phyloP scores from a whole-genome alignment of 2,797 vertebrate genomes.

The Scyliorhinus canicula region DNA sequence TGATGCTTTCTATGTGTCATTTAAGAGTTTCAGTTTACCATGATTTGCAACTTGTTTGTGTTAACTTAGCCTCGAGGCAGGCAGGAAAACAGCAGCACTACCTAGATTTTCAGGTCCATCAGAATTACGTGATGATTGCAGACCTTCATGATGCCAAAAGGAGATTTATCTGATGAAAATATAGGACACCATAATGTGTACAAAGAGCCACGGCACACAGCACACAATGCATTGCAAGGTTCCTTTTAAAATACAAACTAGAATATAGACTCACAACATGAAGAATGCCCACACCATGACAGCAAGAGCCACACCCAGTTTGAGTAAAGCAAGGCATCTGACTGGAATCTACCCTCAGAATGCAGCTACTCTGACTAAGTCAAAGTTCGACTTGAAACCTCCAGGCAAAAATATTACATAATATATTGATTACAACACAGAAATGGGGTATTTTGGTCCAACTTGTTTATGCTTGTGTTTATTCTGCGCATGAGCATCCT shows the following conservation, averaged over 20 bases:
- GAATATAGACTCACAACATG: not conserved
- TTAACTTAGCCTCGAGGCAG: not conserved
- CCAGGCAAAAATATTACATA: too few species aligned
- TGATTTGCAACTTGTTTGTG: not conserved
- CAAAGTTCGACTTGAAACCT: too few species aligned
- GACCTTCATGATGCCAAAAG: not conserved
- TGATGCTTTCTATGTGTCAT: not conserved
- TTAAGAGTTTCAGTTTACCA: conserved; percentile 17
- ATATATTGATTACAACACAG: too few species aligned
- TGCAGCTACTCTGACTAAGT: too few species aligned
- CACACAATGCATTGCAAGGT: not conserved
- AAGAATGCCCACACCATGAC: not conserved
- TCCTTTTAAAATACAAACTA: not conserved
- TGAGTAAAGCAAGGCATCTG: not conserved
- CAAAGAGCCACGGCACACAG: not conserved
- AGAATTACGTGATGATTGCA: not conserved
- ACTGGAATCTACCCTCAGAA: not conserved
- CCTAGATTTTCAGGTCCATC: not conserved
- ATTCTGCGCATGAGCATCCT: too few species aligned
- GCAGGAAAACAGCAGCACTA: not conserved
- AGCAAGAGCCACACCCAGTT: not conserved
- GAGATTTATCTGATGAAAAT: not conserved
- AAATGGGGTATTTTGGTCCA: too few species aligned
- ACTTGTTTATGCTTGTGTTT: too few species aligned
- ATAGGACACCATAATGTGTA: not conserved